Evolutionary conservation across 2,113 vertebrate genomes (phyloP).

Genomic region (Orycteropus afer): DNA sequence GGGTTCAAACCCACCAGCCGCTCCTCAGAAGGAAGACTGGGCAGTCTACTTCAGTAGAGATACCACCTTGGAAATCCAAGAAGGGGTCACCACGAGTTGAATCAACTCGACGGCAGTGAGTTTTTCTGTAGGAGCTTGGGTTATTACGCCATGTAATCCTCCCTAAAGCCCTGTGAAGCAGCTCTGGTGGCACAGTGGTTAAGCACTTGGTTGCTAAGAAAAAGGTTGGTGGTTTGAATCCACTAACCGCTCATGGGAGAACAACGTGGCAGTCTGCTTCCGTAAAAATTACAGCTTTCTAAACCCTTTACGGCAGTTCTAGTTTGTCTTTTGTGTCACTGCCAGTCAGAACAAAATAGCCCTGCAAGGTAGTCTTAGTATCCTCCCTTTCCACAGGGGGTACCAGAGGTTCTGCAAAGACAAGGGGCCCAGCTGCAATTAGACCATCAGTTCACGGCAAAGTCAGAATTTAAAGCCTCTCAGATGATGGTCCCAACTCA

Average conservation of each 20-base stretch:
- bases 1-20: too few species aligned
- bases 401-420: not conserved
- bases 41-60: too few species aligned
- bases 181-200: too few species aligned
- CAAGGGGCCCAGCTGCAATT: not conserved
- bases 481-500: not conserved
- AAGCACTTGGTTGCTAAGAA: too few species aligned
- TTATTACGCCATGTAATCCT: too few species aligned
- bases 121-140: too few species aligned
- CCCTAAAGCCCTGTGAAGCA: not conserved
- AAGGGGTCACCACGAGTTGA: too few species aligned
- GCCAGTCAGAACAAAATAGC: not conserved
- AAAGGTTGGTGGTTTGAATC: not conserved
- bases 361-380: not conserved
- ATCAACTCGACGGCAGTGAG: too few species aligned
- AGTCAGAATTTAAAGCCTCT: not conserved
- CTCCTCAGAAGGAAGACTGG: too few species aligned
- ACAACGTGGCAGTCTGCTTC: too few species aligned
- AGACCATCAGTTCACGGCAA: rapidly evolving
- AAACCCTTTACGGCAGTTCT: not conserved
- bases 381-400: not conserved
- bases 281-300: not conserved
- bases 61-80: too few species aligned
- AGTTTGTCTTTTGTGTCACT: not conserved
- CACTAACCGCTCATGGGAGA: not conserved